Percentiles rank a stretch among this genome's conserved stretches.
Conservation (phyloP, 2,888 invertebrate species). For the Labia minor region DNA sequence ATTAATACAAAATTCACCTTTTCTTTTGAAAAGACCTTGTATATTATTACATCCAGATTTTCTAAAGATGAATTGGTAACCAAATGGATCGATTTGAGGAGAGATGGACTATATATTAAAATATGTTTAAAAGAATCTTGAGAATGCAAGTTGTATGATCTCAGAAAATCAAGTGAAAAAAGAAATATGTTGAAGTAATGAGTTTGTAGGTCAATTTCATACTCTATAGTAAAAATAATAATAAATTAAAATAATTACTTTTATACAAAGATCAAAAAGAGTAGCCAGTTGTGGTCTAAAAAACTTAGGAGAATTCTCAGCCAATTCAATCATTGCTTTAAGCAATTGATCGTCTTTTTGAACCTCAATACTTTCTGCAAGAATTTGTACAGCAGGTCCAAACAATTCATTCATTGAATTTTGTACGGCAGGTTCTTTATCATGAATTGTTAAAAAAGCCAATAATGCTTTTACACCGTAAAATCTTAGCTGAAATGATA, state of each 20-base stretch:
- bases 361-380: slow-evolving; percentile 70
- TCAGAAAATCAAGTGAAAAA: no score
- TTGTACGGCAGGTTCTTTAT: slow-evolving; percentile 81
- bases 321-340: slow-evolving; percentile 87
- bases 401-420: slow-evolving; percentile 36
- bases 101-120: no score
- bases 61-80: no score
- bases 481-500: slow-evolving; percentile 45
- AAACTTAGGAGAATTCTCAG: slow-evolving; percentile 87
- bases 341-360: slow-evolving; percentile 82
- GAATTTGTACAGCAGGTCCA: slow-evolving; percentile 40
- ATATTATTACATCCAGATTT: no score
- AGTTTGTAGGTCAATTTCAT: no score
- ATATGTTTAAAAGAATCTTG: no score
- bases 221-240: no score
- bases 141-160: no score
- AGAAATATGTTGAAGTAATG: no score
- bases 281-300: slow-evolving; percentile 74
- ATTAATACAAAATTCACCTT: no score
- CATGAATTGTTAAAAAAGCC: slow-evolving; percentile 83
- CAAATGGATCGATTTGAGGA: no score
- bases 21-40: no score
- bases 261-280: slow-evolving; percentile 81
- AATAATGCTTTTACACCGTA: slow-evolving; percentile 76
- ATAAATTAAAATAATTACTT: slow-evolving; percentile 40